Evolutionary conservation across 2,113 vertebrate genomes (phyloP).

Genomic region (Syrmaticus mikado): DNA sequence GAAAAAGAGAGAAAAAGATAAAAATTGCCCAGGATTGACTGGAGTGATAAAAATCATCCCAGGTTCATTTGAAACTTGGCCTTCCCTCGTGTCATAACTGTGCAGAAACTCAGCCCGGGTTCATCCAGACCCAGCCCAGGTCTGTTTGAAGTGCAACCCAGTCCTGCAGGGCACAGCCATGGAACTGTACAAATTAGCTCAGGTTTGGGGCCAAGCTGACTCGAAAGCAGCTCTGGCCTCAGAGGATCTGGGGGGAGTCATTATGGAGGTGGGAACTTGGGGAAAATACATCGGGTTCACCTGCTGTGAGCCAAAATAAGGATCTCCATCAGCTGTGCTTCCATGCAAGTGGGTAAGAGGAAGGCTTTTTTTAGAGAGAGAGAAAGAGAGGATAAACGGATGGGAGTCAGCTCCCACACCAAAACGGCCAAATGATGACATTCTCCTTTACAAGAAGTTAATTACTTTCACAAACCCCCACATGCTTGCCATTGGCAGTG

Average conservation of each 20-base stretch:
- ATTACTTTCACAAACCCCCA: not conserved
- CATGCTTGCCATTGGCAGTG: not conserved
- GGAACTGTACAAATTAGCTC: not conserved
- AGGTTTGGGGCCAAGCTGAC: not conserved
- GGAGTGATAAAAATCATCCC: not conserved
- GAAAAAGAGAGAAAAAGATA: too few species aligned
- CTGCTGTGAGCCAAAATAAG: not conserved
- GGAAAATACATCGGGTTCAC: not conserved
- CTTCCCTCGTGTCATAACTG: not conserved
- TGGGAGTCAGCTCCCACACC: not conserved
- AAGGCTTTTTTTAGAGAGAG: not conserved
- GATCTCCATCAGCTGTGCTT: not conserved
- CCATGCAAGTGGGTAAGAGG: fast-evolving
- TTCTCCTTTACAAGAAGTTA: not conserved
- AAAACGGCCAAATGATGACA: not conserved
- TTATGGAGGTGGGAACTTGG: not conserved
- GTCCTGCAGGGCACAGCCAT: not conserved
- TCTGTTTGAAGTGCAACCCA: not conserved
- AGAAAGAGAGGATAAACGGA: not conserved
- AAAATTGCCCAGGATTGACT: not conserved
- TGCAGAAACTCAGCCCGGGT: not conserved
- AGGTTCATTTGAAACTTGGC: not conserved
- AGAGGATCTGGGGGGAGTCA: not conserved
- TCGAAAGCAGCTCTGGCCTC: not conserved
- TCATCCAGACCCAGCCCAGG: not conserved